Conservation (phyloP, 2,888 invertebrate species). For the Drosophila subsilvestris region DNA sequence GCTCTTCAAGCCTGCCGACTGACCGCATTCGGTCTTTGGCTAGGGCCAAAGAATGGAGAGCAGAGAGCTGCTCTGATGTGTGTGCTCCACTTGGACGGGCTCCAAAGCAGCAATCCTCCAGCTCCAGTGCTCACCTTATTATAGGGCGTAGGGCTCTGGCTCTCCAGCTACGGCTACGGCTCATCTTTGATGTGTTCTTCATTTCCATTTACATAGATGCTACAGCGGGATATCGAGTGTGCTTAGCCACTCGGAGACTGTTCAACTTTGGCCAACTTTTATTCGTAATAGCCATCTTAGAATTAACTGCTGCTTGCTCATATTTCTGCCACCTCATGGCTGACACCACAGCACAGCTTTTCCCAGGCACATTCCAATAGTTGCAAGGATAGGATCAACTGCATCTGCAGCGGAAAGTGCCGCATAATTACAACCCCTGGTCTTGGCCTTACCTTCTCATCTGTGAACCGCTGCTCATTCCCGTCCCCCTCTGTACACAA, state of each 20-base stretch:
- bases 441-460: constrained; percentile 29
- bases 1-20: constrained; percentile 42
- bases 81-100: constrained; percentile 35
- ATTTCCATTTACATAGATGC: background rate
- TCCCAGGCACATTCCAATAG: constrained; percentile 40
- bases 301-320: background rate
- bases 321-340: constrained; percentile 43
- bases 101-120: constrained; percentile 31
- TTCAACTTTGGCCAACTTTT: background rate
- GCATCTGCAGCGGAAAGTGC: constrained; percentile 33
- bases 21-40: constrained; percentile 39
- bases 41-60: constrained; percentile 10
- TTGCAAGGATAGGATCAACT: background rate
- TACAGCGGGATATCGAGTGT: background rate
- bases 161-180: background rate
- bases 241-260: background rate
- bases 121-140: constrained; percentile 25
- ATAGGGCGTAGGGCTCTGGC: background rate
- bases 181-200: background rate
- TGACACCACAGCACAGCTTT: constrained; percentile 17
- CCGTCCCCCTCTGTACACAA: constrained; percentile 48
- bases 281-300: constrained; percentile 10
- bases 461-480: constrained; percentile 25
- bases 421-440: constrained; percentile 50
- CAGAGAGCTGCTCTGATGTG: constrained; percentile 16